Evolutionary conservation across 2,797 vertebrate species (phyloP).

Genomic region (Enteromius viviparus): DNA sequence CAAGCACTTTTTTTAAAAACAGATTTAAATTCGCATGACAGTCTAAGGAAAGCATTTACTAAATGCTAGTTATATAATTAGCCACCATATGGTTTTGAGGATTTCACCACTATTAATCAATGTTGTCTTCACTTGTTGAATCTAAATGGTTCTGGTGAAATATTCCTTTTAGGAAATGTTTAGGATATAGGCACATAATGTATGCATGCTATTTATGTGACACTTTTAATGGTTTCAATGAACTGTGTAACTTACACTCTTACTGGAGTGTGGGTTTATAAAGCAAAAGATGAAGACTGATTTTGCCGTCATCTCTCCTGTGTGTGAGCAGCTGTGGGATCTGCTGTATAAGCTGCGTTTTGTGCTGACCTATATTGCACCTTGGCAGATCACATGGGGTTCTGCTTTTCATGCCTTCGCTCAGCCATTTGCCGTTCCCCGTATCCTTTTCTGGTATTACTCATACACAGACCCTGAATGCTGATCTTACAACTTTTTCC

Average conservation of each 20-base stretch:
- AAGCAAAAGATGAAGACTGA: conserved; percentile 11
- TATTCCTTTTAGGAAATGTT: neutral
- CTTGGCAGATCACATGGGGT: conserved; percentile 99
- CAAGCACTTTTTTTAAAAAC: too few relatives aligned
- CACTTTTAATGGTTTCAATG: neutral
- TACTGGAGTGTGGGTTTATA: neutral
- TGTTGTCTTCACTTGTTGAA: neutral
- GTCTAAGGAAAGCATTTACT: neutral
- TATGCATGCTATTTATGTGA: neutral
- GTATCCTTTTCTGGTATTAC: conserved; percentile 84
- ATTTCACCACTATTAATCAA: neutral
- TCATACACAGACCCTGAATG: neutral
- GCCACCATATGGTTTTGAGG: neutral
- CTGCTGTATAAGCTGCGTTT: conserved; percentile 96
- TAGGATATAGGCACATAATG: neutral
- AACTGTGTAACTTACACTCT: neutral
- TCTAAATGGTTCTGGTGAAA: neutral
- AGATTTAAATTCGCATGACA: neutral
- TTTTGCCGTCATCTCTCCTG: conserved; percentile 37
- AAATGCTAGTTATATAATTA: neutral
- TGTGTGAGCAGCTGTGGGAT: conserved; percentile 88
- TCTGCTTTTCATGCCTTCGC: conserved; percentile 99
- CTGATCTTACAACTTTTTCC: conserved; percentile 12
- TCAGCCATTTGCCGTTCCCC: conserved; percentile 98
- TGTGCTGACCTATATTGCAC: conserved; percentile 97